Base-by-base conservation (phyloP, 2,797 vertebrate species). In the Galago senegalensis region DNA sequence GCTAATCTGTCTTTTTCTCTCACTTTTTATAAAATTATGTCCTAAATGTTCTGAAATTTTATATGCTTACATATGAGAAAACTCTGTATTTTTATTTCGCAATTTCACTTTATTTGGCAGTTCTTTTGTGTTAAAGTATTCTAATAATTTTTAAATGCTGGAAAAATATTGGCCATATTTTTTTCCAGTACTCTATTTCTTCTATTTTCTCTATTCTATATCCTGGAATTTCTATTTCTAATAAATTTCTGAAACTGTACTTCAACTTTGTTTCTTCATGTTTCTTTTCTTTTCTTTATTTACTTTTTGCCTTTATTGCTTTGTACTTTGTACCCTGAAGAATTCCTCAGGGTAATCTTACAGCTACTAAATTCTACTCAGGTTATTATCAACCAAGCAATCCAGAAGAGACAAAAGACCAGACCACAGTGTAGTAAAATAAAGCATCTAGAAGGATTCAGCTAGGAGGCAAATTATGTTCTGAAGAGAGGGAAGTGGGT, bases 21-120 rank as follows among this genome's bases (percentile, higher is more conserved):
- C 29, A 89, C 70, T 11, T 72, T 86, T 91, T 56, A 86, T 29
- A 72, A 86, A 94, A 80, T 85, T 65, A 8, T 72, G 53, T 90
- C 14, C 13, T 65, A 34, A 86, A 80, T 34, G 53, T 77, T 87
- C 58, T 43, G 37, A 37, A 83, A 67, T 89, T 93, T 23, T 9
- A 40, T 72, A 56, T 65, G 16, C 58, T 53, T 43, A 75, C 31
- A 2, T 77, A 58, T n/a, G 49, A 23, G 25, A 76, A 76, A 67
- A 56, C 12, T 21, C 21, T 83, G 2, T 56, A 21, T 65, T 81
- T 63, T 75, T 65, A 21, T 75, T 83, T 65, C n/a, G n/a, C 27
- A 53, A 20, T 56, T 75, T 65, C 18, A 21, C 70, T 69, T 70
- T 61, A 21, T 67, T 83, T 56, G 31, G n/a, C 20, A 63, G 63